Evolutionary conservation across 2,888 invertebrate genomes (phyloP).

Genomic region (Neoitamus cyanurus): DNA sequence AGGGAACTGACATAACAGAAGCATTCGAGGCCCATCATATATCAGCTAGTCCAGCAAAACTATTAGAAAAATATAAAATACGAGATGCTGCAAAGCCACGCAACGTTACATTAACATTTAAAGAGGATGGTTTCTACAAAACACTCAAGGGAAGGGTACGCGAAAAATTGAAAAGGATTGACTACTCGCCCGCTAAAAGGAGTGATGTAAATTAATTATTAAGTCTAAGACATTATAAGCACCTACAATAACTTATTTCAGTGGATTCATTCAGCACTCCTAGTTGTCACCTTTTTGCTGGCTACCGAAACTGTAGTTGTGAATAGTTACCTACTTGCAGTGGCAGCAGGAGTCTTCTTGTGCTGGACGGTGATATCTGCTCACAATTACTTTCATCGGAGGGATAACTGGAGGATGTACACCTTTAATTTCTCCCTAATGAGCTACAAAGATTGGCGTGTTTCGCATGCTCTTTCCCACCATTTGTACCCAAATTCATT

Average conservation of each 20-base stretch:
- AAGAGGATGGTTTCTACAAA: slow-evolving; percentile 79
- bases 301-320: slow-evolving; percentile 63
- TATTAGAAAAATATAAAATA: slow-evolving; percentile 75
- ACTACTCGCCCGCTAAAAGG: slow-evolving; percentile 62
- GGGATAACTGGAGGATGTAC: slow-evolving; percentile 82
- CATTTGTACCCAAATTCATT: slow-evolving; percentile 82
- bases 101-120: slow-evolving; percentile 79
- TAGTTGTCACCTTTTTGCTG: slow-evolving; percentile 62
- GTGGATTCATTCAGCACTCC: slow-evolving; percentile 64
- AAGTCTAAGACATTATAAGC: background rate
- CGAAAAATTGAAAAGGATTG: slow-evolving; percentile 70
- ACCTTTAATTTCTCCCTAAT: slow-evolving; percentile 77
- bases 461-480: slow-evolving; percentile 81
- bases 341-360: slow-evolving; percentile 70
- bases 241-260: slow-evolving; percentile 50
- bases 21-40: slow-evolving; percentile 81
- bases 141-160: slow-evolving; percentile 73
- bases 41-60: slow-evolving; percentile 69
- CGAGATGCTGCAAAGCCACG: slow-evolving; percentile 73
- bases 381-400: slow-evolving; percentile 83
- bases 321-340: slow-evolving; percentile 59
- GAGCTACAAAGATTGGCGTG: slow-evolving; percentile 75
- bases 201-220: slow-evolving; percentile 61
- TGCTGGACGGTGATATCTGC: slow-evolving; percentile 72
- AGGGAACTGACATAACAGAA: slow-evolving; percentile 85